These are phyloP conservation scores for Ornithoptera alexandrae DNA, from an alignment of 2,888 invertebrate species.

Conservation along the genomic window DNA sequence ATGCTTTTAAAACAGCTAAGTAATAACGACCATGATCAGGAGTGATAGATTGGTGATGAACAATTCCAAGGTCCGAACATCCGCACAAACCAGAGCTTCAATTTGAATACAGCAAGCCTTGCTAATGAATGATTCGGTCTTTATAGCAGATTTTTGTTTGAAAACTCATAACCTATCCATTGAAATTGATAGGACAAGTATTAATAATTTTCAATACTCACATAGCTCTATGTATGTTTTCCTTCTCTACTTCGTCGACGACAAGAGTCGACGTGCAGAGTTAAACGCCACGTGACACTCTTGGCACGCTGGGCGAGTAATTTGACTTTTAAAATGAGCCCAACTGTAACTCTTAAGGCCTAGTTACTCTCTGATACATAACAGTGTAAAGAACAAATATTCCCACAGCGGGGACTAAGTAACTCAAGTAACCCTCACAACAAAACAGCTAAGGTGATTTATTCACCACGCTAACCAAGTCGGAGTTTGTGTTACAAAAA, in stretches of 20 bases:
- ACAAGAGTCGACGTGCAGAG: conserved; percentile 7
- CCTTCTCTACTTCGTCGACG: neutral
- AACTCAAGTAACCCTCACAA: neutral
- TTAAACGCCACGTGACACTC: conserved; percentile 18
- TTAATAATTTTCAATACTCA: conserved; percentile 11
- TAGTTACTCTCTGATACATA: neutral
- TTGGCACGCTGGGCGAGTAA: conserved; percentile 12
- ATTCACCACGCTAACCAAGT: no score
- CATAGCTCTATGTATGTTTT: neutral
- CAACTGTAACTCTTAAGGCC: conserved; percentile 24
- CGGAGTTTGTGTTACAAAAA: no score
- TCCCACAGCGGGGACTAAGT: neutral
- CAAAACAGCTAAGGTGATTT: neutral
- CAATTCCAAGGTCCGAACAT: no score
- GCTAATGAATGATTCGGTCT: no score
- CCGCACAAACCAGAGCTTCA: no score
- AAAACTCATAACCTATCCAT: no score
- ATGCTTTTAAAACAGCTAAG: no score
- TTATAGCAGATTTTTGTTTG: no score
- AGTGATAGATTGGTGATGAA: no score
- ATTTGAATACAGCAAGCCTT: no score
- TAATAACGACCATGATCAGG: no score
- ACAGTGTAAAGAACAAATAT: neutral
- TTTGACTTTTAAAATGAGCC: conserved; percentile 24
- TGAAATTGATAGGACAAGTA: neutral